phyloP scores from a whole-genome alignment of 1,140 invertebrate species.

The Habropoda laboriosa region DNA sequence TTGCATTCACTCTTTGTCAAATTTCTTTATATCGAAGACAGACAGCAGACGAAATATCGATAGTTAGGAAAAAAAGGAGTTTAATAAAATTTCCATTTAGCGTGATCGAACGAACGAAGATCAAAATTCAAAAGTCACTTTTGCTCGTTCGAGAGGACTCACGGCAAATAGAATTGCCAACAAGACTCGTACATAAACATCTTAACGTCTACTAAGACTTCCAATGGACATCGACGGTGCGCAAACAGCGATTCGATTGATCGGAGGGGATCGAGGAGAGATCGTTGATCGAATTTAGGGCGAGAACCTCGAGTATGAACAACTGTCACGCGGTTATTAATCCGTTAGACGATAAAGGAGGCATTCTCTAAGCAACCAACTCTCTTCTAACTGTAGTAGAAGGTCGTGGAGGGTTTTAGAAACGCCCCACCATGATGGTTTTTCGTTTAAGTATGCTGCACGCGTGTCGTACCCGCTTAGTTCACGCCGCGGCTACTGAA shows the following conservation, averaged over 20 bases:
- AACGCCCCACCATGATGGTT: constrained; percentile 25
- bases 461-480: not conserved
- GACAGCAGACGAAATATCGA: too few species aligned
- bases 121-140: not conserved
- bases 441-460: constrained; percentile 33
- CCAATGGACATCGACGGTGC: not conserved
- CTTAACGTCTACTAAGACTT: not conserved
- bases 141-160: not conserved
- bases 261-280: too few species aligned
- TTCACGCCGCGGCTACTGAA: not conserved
- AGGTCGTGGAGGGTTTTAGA: not conserved
- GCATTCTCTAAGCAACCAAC: not conserved
- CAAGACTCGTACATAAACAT: not conserved
- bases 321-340: not conserved
- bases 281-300: not conserved
- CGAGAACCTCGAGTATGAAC: too few species aligned
- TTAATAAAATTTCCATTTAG: too few species aligned
- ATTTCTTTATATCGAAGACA: too few species aligned
- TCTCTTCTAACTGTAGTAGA: not conserved
- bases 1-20: too few species aligned
- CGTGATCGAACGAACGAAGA: not conserved
- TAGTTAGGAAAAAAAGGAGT: too few species aligned
- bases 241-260: not conserved
- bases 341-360: not conserved
- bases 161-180: not conserved